Conservation (phyloP, 2,888 invertebrate genomes). For the Crematogaster levior region DNA sequence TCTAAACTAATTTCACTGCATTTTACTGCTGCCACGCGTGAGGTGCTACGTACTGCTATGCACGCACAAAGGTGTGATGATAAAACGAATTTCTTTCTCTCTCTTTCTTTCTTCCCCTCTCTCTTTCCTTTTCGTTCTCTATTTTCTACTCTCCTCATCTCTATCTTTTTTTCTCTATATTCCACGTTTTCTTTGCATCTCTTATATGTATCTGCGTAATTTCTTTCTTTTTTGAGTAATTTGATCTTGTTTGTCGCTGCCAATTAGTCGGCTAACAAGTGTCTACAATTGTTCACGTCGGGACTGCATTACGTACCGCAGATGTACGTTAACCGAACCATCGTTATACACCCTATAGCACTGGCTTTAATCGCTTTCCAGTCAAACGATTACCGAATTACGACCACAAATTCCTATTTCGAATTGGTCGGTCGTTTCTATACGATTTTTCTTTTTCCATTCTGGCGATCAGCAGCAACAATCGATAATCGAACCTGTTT, state of each 20-base stretch:
- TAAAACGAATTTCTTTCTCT: neutral
- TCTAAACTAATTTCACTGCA: slow-evolving; percentile 47
- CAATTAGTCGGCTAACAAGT: slow-evolving; percentile 60
- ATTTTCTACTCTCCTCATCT: neutral
- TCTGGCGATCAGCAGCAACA: neutral
- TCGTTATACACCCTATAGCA: slow-evolving; percentile 20
- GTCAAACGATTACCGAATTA: slow-evolving; percentile 15
- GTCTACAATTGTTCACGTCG: neutral
- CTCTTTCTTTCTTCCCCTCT: neutral
- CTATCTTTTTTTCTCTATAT: neutral
- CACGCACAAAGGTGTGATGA: slow-evolving; percentile 8
- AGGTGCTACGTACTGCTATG: neutral
- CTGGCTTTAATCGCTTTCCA: slow-evolving; percentile 13
- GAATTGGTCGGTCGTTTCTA: neutral
- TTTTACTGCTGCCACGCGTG: slow-evolving; percentile 13
- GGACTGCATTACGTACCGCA: slow-evolving; percentile 11
- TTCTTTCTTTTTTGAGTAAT: slow-evolving; percentile 42
- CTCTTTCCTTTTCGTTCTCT: neutral
- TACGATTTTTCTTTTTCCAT: slow-evolving; percentile 11
- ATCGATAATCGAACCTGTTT: neutral
- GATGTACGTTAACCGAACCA: neutral
- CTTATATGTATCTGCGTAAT: neutral
- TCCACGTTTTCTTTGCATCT: neutral
- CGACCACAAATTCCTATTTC: neutral
- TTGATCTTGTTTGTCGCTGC: slow-evolving; percentile 35